These are phyloP conservation scores for Archilochus colubris DNA, from an alignment of 2,113 vertebrate genomes.

Conservation along the genomic window DNA sequence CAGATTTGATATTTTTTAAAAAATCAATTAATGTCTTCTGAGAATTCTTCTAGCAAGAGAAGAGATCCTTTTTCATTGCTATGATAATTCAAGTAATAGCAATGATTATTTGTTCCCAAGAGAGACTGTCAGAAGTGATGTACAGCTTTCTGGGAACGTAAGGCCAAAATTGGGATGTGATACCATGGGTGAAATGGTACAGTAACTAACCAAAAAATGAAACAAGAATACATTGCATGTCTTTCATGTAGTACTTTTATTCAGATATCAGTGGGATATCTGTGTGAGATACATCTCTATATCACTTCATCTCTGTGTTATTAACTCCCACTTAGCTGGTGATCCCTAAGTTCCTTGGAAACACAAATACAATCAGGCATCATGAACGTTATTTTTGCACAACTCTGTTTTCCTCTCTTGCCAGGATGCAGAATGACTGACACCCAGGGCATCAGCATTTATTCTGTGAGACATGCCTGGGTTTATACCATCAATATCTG, in stretches of 20 bases:
- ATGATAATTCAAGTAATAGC: not conserved
- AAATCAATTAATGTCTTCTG: not conserved
- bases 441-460: too few species aligned
- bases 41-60: not conserved
- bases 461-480: too few species aligned
- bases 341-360: not conserved
- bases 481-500: too few species aligned
- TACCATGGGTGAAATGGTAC: not conserved
- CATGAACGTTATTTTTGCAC: rapidly evolving
- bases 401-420: not conserved
- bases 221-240: not conserved
- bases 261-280: not conserved
- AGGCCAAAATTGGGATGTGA: not conserved
- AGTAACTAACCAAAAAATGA: not conserved
- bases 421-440: too few species aligned
- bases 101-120: not conserved
- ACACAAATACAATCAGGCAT: not conserved
- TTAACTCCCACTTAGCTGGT: not conserved
- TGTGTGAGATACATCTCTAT: too few species aligned
- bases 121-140: not conserved
- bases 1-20: not conserved
- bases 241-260: not conserved
- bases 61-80: not conserved
- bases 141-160: not conserved
- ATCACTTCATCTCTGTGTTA: not conserved